A percentile compares a stretch with the other conserved stretches of the same genome.
Evolutionary conservation across 2,888 invertebrate species (phyloP).

Genomic region (Argyresthia albistria): DNA sequence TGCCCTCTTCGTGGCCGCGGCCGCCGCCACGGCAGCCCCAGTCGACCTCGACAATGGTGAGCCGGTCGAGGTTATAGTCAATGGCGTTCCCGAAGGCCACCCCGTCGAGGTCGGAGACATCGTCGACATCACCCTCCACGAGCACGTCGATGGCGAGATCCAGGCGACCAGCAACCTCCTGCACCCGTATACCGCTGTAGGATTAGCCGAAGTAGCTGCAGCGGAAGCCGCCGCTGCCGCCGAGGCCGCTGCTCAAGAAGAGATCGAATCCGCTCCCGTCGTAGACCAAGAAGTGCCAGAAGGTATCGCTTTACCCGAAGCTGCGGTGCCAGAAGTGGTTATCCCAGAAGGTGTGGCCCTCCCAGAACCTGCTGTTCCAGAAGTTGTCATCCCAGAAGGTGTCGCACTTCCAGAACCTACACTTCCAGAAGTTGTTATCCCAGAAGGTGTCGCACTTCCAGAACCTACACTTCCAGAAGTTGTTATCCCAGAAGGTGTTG

Average conservation of each 20-base stretch:
- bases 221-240: conserved; percentile 16
- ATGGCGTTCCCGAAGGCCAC: conserved; percentile 37
- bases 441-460: conserved; percentile 7
- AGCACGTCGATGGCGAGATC: conserved; percentile 28
- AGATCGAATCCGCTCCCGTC: conserved; percentile 7
- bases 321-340: conserved; percentile 2
- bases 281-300: conserved; percentile 14
- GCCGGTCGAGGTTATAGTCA: conserved; percentile 38
- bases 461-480: conserved; percentile 6
- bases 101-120: conserved; percentile 34
- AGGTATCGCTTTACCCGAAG: conserved; percentile 9
- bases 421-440: conserved; percentile 6
- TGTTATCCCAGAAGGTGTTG: background rate
- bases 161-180: conserved; percentile 27
- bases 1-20: conserved; percentile 36
- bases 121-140: conserved; percentile 33
- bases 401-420: conserved; percentile 8
- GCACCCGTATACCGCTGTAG: conserved; percentile 35
- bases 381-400: background rate
- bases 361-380: conserved; percentile 6
- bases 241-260: conserved; percentile 9
- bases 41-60: conserved; percentile 20
- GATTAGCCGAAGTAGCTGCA: conserved; percentile 33
- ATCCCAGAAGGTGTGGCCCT: conserved; percentile 1
- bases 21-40: conserved; percentile 29